Evolutionary conservation across 64 coral and sea anemone genomes (phyloP).

Genomic region (Astreopora myriophthalma): DNA sequence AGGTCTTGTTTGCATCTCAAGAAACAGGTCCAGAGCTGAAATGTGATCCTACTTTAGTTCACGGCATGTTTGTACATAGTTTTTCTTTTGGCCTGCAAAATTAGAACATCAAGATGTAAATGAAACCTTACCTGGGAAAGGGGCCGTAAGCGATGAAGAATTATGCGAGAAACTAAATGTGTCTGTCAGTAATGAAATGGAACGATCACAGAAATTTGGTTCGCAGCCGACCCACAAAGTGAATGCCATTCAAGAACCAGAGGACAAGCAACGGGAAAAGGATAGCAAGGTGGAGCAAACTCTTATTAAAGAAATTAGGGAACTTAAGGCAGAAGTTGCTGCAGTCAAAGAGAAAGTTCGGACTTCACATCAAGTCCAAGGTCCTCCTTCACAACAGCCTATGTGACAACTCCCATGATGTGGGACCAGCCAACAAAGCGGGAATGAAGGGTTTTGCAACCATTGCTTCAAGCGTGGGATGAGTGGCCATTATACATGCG

Average conservation of each 20-base stretch:
- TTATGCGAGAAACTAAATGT: constrained; percentile 14
- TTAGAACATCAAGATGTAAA: background rate
- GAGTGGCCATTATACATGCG: background rate
- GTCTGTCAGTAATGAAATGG: background rate
- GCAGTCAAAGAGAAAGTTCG: background rate
- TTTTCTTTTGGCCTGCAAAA: background rate
- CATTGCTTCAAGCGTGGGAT: background rate
- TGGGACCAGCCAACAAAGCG: background rate
- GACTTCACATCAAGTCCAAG: background rate
- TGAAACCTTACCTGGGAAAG: constrained; percentile 1
- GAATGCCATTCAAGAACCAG: background rate
- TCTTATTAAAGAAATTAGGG: background rate
- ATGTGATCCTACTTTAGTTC: constrained; percentile 16
- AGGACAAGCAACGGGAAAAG: background rate
- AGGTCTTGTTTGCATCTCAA: constrained; percentile 51
- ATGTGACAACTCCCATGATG: background rate
- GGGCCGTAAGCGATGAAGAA: background rate
- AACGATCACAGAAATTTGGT: constrained; percentile 4
- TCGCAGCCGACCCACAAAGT: background rate
- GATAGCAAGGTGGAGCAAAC: background rate
- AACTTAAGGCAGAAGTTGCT: constrained; percentile 5
- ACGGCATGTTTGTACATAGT: background rate
- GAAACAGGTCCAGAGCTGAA: constrained; percentile 19
- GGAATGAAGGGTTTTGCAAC: background rate
- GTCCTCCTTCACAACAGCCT: background rate